Conservation (phyloP, 2,888 invertebrate species). For the Dascillus cervinus region DNA sequence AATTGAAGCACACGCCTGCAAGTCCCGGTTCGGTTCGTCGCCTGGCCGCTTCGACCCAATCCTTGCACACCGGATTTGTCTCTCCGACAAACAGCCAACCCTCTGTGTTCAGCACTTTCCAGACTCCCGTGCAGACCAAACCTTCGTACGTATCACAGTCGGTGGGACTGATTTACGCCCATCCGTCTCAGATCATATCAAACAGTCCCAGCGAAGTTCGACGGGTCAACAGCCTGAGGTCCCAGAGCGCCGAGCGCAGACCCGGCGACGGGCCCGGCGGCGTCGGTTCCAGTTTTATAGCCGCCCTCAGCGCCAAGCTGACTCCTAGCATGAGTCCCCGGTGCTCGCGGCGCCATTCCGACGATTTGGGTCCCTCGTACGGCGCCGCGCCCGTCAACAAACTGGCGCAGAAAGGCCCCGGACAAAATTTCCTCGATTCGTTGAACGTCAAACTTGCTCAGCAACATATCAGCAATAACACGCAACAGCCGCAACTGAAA, state of each 20-base stretch:
- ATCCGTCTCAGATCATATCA: constrained; percentile 45
- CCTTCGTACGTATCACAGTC: constrained; percentile 39
- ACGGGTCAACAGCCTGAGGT: constrained; percentile 47
- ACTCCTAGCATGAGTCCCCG: constrained; percentile 55
- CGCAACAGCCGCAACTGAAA: constrained; percentile 46
- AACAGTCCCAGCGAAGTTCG: constrained; percentile 48
- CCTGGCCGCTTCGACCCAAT: constrained; percentile 34
- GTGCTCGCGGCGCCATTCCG: constrained; percentile 45
- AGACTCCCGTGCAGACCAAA: constrained; percentile 29
- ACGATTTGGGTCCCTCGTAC: constrained; percentile 32
- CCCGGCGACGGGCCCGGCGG: constrained; percentile 48
- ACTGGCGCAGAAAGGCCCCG: constrained; percentile 43
- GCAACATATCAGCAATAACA: constrained; percentile 44
- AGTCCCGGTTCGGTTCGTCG: constrained; percentile 70
- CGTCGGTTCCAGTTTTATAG: constrained; percentile 60
- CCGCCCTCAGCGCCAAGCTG: constrained; percentile 63
- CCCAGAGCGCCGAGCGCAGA: constrained; percentile 55
- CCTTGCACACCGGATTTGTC: constrained; percentile 19
- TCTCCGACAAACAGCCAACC: constrained; percentile 11
- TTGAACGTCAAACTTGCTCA: constrained; percentile 71
- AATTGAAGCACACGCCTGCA: constrained; percentile 78
- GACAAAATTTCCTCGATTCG: constrained; percentile 66
- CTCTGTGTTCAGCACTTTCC: constrained; percentile 39
- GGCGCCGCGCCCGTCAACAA: constrained; percentile 27
- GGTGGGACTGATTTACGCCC: constrained; percentile 46